Base-by-base conservation (phyloP, 2,113 vertebrate genomes). In the Sander vitreus region DNA sequence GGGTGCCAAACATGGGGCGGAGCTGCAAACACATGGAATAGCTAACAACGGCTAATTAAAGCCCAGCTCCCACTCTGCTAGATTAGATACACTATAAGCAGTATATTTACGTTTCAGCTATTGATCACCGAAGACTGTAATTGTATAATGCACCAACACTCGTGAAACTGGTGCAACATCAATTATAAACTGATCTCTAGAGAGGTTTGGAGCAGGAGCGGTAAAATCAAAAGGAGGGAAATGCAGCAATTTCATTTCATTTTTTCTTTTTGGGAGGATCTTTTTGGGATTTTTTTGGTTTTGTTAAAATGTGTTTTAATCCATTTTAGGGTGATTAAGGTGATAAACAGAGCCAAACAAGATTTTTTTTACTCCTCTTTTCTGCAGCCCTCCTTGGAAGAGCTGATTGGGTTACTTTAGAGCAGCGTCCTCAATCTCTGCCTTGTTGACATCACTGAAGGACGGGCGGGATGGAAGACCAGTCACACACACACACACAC, bases 11-110 rank as follows among this genome's bases (percentile, higher is more conserved):
- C 19, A 55, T 64, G 73, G 23, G 69, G 79, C 15, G 1, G 53
- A 21, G 80, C 85, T 67, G 58, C 76, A 78, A 83, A 87, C 71
- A 55, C 60, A 62, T 55, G 33, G 76, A 88, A 62, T 68, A 68
- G 76, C 89, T 80, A 84, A 80, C 67, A 72, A 78, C 36, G 21
- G 62, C 78, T 92, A 88, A 94, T 93, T 89, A 90, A 90, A 83
- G 36, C 77, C 47, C 23, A 39, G 78, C 75, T 82, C 68, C 85
- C 86, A 86, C 87, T 92, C 85, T 67, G 72, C 65, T 27, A 86
- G 83, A 90, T 90, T 88, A 63, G 48, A 85, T 82, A 45, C 85
- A 76, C 69, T 81, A 51, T 23, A 36, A 76, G 5, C 64, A 8
- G 57, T 59, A 7, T 86, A 85, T 90, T 90, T 83, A 88, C 78